Percentiles rank a stretch among this genome's conserved stretches.
Evolutionary conservation across 2,888 invertebrate genomes (phyloP).

Genomic region (Abrostola triplasia): DNA sequence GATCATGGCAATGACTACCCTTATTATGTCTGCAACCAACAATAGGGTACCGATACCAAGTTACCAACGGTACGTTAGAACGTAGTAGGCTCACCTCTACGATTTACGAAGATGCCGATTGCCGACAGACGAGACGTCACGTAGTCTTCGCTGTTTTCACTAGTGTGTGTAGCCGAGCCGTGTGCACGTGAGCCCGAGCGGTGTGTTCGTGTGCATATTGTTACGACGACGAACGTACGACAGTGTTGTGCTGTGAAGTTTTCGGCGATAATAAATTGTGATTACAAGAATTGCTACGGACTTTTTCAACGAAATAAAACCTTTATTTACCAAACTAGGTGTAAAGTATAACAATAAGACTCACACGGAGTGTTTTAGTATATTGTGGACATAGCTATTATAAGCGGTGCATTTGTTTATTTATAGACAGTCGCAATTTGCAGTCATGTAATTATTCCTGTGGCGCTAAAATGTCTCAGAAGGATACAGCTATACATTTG

Average conservation of each 20-base stretch:
- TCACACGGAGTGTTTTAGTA: conserved; percentile 48
- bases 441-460: conserved; percentile 86
- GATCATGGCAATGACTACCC: no score
- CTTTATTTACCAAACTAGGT: conserved; percentile 38
- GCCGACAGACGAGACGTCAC: conserved; percentile 56
- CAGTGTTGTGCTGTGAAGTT: conserved; percentile 64
- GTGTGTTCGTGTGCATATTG: conserved; percentile 61
- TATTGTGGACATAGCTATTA: conserved; percentile 66
- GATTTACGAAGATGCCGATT: no score
- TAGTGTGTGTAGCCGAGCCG: conserved; percentile 36
- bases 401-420: conserved; percentile 85
- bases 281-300: conserved; percentile 49
- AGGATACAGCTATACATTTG: conserved; percentile 97
- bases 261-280: conserved; percentile 59
- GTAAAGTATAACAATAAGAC: conserved; percentile 37
- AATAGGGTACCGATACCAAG: no score
- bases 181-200: conserved; percentile 31
- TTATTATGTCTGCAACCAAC: no score
- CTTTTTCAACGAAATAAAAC: conserved; percentile 36
- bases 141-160: conserved; percentile 39
- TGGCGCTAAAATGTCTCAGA: conserved; percentile 91
- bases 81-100: no score
- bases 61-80: no score
- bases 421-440: conserved; percentile 86
- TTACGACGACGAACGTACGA: conserved; percentile 61